phyloP scores from a whole-genome alignment of 2,888 invertebrate genomes.

The Adelognathus sp. region DNA sequence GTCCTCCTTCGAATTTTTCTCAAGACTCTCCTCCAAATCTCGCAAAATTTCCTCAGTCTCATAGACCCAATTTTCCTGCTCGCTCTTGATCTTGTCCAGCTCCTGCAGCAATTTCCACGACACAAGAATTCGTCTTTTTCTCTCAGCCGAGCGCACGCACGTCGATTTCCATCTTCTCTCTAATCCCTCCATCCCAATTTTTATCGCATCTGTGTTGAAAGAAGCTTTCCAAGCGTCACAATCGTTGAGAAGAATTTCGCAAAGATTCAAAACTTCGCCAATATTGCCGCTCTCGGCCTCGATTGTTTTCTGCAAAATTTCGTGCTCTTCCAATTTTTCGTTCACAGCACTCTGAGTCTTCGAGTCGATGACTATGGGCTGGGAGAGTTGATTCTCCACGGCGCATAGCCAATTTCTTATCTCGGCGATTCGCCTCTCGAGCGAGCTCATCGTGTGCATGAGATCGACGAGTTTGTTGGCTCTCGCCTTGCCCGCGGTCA shows the following conservation, averaged over 20 bases:
- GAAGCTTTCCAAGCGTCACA: constrained; percentile 88
- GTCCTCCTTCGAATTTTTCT: constrained; percentile 83
- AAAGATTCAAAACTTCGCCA: constrained; percentile 90
- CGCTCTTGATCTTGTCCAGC: constrained; percentile 82
- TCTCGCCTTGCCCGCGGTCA: constrained; percentile 85
- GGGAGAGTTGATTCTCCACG: constrained; percentile 87
- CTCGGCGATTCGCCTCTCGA: constrained; percentile 88
- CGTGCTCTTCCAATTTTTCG: constrained; percentile 87
- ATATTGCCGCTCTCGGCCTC: constrained; percentile 90
- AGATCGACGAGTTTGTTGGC: constrained; percentile 89
- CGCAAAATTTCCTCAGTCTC: constrained; percentile 85
- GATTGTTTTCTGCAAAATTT: constrained; percentile 88
- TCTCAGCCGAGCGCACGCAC: constrained; percentile 88
- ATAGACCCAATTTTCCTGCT: constrained; percentile 85
- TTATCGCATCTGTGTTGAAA: constrained; percentile 87
- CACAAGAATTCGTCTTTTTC: constrained; percentile 86
- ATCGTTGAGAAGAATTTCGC: constrained; percentile 89
- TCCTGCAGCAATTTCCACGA: constrained; percentile 85
- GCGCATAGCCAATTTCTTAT: constrained; percentile 88
- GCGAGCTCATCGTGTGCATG: constrained; percentile 86
- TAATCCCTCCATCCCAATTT: constrained; percentile 86
- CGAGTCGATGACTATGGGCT: constrained; percentile 87
- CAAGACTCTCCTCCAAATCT: constrained; percentile 84
- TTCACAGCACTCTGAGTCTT: constrained; percentile 86
- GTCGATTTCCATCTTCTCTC: constrained; percentile 91